These are phyloP conservation scores for Incurvaria masculella DNA, from an alignment of 2,888 invertebrate genomes.

Conservation along the genomic window DNA sequence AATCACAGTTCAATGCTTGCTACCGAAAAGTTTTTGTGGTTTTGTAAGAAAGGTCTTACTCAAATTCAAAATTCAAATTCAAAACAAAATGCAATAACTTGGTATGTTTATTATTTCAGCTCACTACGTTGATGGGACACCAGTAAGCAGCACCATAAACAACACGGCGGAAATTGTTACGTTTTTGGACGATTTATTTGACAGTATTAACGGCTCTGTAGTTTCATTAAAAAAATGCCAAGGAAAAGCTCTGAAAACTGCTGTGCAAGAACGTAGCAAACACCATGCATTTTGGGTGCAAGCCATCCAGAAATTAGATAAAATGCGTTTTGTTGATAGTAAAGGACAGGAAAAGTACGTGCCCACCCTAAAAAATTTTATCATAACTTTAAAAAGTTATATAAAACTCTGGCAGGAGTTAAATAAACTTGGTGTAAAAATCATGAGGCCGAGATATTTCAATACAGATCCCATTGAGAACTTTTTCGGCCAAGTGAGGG, in stretches of 20 bases:
- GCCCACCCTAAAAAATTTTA: not conserved
- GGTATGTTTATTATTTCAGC: slow-evolving; percentile 1
- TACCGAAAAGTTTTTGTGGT: too few relatives aligned
- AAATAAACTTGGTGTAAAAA: not conserved
- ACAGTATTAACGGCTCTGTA: slow-evolving; percentile 1
- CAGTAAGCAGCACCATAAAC: slow-evolving; percentile 1
- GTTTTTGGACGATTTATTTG: slow-evolving; percentile 4
- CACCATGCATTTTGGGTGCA: slow-evolving; percentile 1
- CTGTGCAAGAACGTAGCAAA: not conserved
- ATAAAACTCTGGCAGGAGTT: not conserved
- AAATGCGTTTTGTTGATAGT: not conserved
- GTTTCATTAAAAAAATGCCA: not conserved
- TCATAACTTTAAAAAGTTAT: slow-evolving; percentile 1
- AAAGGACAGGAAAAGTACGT: not conserved
- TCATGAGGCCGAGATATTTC: slow-evolving; percentile 3
- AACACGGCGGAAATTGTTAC: slow-evolving; percentile 2
- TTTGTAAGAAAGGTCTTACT: too few relatives aligned
- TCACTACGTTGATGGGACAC: slow-evolving; percentile 1
- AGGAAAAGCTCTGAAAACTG: not conserved
- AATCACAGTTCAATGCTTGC: too few relatives aligned
- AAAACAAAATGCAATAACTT: not conserved
- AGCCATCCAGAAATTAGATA: not conserved
- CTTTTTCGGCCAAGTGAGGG: slow-evolving; percentile 4
- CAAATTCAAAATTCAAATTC: too few relatives aligned
- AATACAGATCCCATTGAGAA: slow-evolving; percentile 5